A percentile compares a stretch with the other conserved stretches of the same genome.
Conservation (phyloP, 2,888 invertebrate genomes). For the Brassicogethes aeneus region DNA sequence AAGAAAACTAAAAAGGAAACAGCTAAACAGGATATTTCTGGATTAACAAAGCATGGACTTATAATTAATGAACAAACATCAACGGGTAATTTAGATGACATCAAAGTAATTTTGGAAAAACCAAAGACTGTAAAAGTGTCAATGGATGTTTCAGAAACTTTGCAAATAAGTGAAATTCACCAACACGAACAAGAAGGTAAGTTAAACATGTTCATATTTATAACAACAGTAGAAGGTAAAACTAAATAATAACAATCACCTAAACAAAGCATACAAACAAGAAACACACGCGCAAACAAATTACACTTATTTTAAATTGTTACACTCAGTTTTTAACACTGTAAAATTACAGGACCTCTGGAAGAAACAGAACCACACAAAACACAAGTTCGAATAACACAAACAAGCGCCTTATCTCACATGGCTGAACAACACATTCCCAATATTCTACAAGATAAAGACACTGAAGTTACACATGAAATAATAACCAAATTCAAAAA, state of each 20-base stretch:
- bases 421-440: slow-evolving; percentile 35
- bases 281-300: not conserved
- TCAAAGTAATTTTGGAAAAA: slow-evolving; percentile 36
- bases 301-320: slow-evolving; percentile 8
- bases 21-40: not conserved
- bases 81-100: slow-evolving; percentile 42
- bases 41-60: slow-evolving; percentile 36
- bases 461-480: slow-evolving; percentile 48
- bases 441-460: slow-evolving; percentile 31
- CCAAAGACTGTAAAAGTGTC: slow-evolving; percentile 40
- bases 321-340: slow-evolving; percentile 4
- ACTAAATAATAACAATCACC: not conserved
- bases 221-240: not conserved
- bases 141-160: slow-evolving; percentile 35
- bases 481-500: slow-evolving; percentile 51
- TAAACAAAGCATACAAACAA: not conserved
- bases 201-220: slow-evolving; percentile 25
- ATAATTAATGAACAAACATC: slow-evolving; percentile 43
- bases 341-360: slow-evolving; percentile 36
- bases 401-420: slow-evolving; percentile 29
- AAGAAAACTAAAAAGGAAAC: slow-evolving; percentile 29
- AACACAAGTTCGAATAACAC: slow-evolving; percentile 37
- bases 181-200: slow-evolving; percentile 44
- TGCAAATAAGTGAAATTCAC: slow-evolving; percentile 42
- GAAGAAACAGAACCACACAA: slow-evolving; percentile 37